Evolutionary conservation across 2,888 invertebrate genomes (phyloP).

Genomic region (Brachycybe producta): DNA sequence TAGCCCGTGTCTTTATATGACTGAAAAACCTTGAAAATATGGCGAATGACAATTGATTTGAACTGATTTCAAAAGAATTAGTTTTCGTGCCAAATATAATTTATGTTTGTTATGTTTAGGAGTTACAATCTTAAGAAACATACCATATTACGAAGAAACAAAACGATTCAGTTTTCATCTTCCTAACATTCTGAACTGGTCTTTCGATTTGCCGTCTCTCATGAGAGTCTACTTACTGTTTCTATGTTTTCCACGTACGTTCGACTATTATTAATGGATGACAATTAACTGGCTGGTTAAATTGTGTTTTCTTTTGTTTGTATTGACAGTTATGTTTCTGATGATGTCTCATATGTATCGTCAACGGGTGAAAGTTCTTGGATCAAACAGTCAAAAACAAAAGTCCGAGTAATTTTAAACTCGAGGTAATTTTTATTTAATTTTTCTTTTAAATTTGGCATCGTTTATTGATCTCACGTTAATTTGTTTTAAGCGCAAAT

Average conservation of each 20-base stretch:
- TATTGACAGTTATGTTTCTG: constrained; percentile 45
- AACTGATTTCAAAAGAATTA: constrained; percentile 8
- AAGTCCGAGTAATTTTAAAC: too few relatives aligned
- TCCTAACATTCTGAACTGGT: constrained; percentile 73
- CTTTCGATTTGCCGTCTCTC: constrained; percentile 70
- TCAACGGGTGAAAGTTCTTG: constrained; percentile 53
- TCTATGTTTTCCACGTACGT: constrained; percentile 54
- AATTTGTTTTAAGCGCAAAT: too few relatives aligned
- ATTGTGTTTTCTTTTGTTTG: constrained; percentile 19
- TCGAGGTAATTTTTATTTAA: too few relatives aligned
- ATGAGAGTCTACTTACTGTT: constrained; percentile 63
- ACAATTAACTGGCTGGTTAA: background rate
- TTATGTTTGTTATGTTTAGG: constrained; percentile 27
- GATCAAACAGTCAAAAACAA: constrained; percentile 24
- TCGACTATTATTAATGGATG: too few relatives aligned
- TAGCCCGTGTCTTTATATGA: too few relatives aligned
- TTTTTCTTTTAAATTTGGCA: too few relatives aligned
- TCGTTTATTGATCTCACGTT: too few relatives aligned
- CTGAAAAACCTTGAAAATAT: too few relatives aligned
- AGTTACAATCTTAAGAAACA: constrained; percentile 46
- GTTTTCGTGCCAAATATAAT: constrained; percentile 5
- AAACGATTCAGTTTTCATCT: constrained; percentile 56
- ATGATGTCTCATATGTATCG: constrained; percentile 76
- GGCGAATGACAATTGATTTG: too few relatives aligned
- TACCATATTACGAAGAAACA: constrained; percentile 80